These are phyloP conservation scores for Macrobrachium nipponense DNA, from an alignment of 1,140 invertebrate species.

Conservation along the genomic window DNA sequence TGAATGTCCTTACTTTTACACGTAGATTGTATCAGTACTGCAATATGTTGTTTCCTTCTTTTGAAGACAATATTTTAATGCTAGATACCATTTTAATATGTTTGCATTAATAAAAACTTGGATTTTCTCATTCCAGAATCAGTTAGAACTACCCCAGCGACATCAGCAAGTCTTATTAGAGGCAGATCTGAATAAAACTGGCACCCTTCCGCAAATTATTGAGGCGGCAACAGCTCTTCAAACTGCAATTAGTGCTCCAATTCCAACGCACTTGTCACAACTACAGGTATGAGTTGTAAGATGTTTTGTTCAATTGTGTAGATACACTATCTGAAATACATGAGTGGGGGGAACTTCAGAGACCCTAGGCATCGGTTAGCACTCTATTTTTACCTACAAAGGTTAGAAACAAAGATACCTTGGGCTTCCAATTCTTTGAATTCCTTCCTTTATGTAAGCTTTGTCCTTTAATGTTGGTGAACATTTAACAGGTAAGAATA, in stretches of 20 bases:
- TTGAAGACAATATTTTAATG: neutral
- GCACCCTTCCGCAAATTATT: slow-evolving; percentile 82
- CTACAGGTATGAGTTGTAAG: slow-evolving; percentile 42
- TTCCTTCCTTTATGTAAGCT: too few species aligned
- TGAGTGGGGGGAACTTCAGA: too few species aligned
- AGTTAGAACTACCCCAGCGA: slow-evolving; percentile 80
- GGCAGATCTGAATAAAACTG: slow-evolving; percentile 80
- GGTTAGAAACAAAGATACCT: too few species aligned
- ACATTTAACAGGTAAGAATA: too few species aligned
- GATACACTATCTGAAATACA: too few species aligned
- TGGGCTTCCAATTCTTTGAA: too few species aligned
- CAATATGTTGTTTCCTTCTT: neutral
- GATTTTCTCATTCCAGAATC: slow-evolving; percentile 64
- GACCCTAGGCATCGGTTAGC: too few species aligned
- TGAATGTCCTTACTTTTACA: neutral
- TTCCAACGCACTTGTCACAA: slow-evolving; percentile 52
- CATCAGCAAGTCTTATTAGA: slow-evolving; percentile 79
- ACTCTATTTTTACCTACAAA: too few species aligned
- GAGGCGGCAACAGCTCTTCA: slow-evolving; percentile 84
- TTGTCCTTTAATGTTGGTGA: too few species aligned
- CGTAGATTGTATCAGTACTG: too few species aligned
- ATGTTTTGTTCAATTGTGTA: slow-evolving; percentile 4
- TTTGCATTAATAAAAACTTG: neutral
- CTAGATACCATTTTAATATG: too few species aligned
- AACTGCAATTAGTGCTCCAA: slow-evolving; percentile 78